These are phyloP conservation scores for Heliconius cydno DNA, from an alignment of 2,888 invertebrate genomes.

Conservation along the genomic window DNA sequence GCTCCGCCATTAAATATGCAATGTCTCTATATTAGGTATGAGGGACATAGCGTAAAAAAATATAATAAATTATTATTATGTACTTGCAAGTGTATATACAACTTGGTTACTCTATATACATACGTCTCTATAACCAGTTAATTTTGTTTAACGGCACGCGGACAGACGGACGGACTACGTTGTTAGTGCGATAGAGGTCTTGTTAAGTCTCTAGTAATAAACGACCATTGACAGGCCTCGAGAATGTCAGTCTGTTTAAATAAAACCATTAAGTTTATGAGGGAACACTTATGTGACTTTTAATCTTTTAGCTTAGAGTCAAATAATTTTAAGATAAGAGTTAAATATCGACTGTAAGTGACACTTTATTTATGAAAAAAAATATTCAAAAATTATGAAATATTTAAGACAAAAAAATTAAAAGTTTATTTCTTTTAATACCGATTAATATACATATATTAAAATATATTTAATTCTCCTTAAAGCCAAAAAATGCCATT, in stretches of 20 bases:
- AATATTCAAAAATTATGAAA: no score
- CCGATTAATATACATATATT: not conserved
- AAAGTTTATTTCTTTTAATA: not conserved
- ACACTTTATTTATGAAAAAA: not conserved
- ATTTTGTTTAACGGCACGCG: slow-evolving; percentile 43
- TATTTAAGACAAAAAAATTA: not conserved
- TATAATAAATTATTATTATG: not conserved
- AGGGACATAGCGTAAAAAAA: not conserved
- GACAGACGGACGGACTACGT: slow-evolving; percentile 45
- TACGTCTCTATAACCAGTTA: slow-evolving; percentile 40
- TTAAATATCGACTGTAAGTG: not conserved
- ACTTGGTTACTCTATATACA: slow-evolving; percentile 35
- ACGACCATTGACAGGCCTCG: slow-evolving; percentile 46
- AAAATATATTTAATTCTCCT: not conserved
- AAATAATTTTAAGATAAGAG: not conserved
- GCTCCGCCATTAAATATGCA: not conserved
- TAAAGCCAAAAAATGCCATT: not conserved
- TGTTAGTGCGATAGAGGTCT: slow-evolving; percentile 46
- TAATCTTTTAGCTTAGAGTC: not conserved
- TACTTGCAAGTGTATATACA: slow-evolving; percentile 35
- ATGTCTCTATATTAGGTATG: not conserved
- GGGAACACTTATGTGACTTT: not conserved
- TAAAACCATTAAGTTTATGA: slow-evolving; percentile 36
- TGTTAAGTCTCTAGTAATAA: slow-evolving; percentile 51
- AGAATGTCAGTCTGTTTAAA: slow-evolving; percentile 34